Evolutionary conservation across 1,140 invertebrate genomes (phyloP), one percentile per base, ranked within the genome.

Genomic region (Aphaenogaster floridana): DNA sequence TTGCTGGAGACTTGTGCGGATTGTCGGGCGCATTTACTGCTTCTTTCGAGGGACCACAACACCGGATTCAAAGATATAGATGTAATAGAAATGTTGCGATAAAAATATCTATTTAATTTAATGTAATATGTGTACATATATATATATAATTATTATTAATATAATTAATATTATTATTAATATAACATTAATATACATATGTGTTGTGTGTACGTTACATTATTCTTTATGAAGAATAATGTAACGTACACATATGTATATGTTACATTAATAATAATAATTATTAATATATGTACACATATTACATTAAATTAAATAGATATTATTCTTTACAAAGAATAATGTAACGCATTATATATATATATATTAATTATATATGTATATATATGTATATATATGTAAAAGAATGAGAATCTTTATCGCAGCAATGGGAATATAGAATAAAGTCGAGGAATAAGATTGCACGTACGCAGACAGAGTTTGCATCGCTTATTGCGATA

Each of bases 401-500:
- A 66, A 28, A 39, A 42, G 17, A n/a, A 59, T 45, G n/a, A 48
- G 5, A 48, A 21, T 21, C 9, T 13, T 61, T 34, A 50, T 64
- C 8, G 11, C 21, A 34, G 42, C 13, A 45, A 11, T 34, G 45
- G 2, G 2, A 63, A 45, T 64, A 4, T 61, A 28, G 4, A 15
- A 59, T 39, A 59, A 45, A 63, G 11, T n/a, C 11, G 11, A 9
- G 17, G 17, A 48, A 64, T 50, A 79, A 39, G 61, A 66, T 36
- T 15, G 28, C 59, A 50, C 2, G 7, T 34, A 8, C n/a, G n/a
- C 11, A 36, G 8, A 42, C n/a, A 28, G 42, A 52, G 17, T 45
- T 21, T 34, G 50, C 42, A 42, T 36, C 13, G 13, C 28, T 52
- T 57, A 83, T 81, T 71, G 21, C 69, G 13, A 42, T 66, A 80